A percentile compares a stretch with the other conserved stretches of the same genome.
phyloP scores from a whole-genome alignment of 35 echinoderm and acorn worm species.

The Anneissia japonica region DNA sequence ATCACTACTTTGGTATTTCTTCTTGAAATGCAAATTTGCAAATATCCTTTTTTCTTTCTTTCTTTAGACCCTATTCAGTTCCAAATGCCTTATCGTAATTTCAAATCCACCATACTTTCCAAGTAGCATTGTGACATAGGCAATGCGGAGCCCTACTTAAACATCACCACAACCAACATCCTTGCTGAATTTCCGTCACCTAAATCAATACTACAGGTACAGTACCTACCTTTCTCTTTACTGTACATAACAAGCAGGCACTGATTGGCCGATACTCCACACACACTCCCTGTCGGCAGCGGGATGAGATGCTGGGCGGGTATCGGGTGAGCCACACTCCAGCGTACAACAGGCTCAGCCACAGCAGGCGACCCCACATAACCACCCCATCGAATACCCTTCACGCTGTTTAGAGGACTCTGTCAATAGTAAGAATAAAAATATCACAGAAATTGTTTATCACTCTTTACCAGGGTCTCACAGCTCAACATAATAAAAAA shows the following conservation, averaged over 20 bases:
- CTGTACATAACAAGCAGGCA: conserved; percentile 88
- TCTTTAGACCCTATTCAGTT: too few species aligned
- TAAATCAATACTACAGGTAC: too few species aligned
- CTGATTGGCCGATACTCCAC: conserved; percentile 62
- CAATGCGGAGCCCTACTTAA: too few species aligned
- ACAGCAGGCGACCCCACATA: conserved; percentile 74
- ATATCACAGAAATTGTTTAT: neutral
- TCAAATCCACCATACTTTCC: too few species aligned
- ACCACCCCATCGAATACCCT: conserved; percentile 78
- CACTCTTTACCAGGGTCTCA: neutral
- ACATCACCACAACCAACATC: too few species aligned
- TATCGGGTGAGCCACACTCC: conserved; percentile 34
- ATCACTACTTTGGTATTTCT: too few species aligned
- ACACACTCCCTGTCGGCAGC: conserved; percentile 76
- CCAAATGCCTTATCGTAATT: too few species aligned
- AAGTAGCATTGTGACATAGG: too few species aligned
- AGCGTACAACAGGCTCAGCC: conserved; percentile 66
- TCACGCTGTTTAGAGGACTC: conserved; percentile 57
- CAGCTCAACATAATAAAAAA: too few species aligned
- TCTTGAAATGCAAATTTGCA: too few species aligned
- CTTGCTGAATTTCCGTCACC: too few species aligned
- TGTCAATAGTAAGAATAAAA: conserved; percentile 20
- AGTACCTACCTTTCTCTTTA: conserved; percentile 86
- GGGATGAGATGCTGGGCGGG: conserved; percentile 52
- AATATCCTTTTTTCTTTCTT: too few species aligned